phyloP scores from a whole-genome alignment of 2,113 vertebrate genomes.

The Gavialis gangeticus region DNA sequence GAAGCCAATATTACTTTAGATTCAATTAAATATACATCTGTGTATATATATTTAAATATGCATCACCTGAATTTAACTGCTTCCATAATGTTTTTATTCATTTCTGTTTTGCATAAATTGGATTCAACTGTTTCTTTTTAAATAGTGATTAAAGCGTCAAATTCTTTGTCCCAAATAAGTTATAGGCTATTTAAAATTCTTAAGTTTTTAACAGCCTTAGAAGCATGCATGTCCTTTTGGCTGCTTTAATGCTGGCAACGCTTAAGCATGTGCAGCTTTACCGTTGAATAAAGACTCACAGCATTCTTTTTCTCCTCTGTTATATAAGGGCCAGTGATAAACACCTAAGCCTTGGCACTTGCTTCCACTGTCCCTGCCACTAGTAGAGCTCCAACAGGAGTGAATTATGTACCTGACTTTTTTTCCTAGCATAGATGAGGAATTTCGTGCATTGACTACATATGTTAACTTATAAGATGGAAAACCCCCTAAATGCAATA shows the following conservation, averaged over 20 bases:
- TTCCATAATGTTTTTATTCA: slow-evolving; percentile 24
- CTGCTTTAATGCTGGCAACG: neutral
- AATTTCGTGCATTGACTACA: slow-evolving; percentile 75
- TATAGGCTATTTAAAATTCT: neutral
- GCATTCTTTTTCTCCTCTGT: slow-evolving; percentile 23
- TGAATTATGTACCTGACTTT: slow-evolving; percentile 31
- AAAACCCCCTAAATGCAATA: slow-evolving; percentile 74
- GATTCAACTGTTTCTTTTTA: slow-evolving; percentile 1
- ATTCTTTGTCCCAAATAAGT: neutral
- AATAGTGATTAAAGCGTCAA: slow-evolving; percentile 1
- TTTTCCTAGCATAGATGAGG: slow-evolving; percentile 39
- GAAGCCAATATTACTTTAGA: slow-evolving; percentile 30
- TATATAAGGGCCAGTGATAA: neutral
- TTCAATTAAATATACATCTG: slow-evolving; percentile 17
- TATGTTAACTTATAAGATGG: slow-evolving; percentile 77
- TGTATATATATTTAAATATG: slow-evolving; percentile 20
- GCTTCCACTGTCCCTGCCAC: neutral
- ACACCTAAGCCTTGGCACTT: neutral
- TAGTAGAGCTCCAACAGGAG: neutral
- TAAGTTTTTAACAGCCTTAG: neutral
- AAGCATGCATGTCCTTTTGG: neutral
- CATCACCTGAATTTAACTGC: neutral
- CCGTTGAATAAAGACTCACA: neutral
- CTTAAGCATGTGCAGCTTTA: neutral
- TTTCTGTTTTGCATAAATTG: slow-evolving; percentile 36